phyloP scores from a whole-genome alignment of 2,888 invertebrate species.

The Idaea aversata region DNA sequence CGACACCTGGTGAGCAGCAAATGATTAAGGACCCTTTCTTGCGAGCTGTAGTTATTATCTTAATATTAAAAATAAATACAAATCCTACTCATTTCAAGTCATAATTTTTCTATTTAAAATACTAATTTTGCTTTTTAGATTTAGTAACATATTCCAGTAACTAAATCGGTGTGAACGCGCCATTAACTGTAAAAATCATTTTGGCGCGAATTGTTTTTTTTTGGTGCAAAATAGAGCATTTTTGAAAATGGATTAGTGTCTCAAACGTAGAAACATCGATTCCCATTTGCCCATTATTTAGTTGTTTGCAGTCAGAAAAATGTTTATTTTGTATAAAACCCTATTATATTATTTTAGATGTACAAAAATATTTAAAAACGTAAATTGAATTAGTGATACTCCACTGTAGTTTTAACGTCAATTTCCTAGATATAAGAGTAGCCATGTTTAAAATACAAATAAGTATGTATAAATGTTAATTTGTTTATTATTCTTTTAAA shows the following conservation, averaged over 20 bases:
- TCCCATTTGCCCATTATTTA: too few relatives aligned
- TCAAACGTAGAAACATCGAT: background rate
- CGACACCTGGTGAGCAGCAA: too few relatives aligned
- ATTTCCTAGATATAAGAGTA: conserved; percentile 3
- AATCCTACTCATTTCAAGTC: background rate
- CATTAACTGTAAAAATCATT: background rate
- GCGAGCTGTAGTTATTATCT: background rate
- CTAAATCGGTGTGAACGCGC: background rate
- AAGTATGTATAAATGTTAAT: conserved; percentile 10
- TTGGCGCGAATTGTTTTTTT: background rate
- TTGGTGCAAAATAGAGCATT: background rate
- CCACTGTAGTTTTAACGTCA: conserved; percentile 3
- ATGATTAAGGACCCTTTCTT: background rate
- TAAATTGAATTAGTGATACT: background rate
- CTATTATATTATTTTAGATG: background rate
- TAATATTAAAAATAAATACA: background rate
- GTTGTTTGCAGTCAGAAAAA: background rate
- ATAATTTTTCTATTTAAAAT: background rate
- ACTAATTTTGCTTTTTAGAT: background rate
- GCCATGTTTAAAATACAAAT: background rate
- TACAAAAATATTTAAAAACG: background rate
- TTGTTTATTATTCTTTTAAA: conserved; percentile 32
- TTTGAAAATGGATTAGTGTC: background rate
- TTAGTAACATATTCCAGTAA: background rate
- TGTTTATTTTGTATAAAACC: background rate